Percentiles rank a stretch among this genome's conserved stretches.
These are phyloP conservation scores for Eurystomus gularis DNA, from an alignment of 2,113 vertebrate species.

Conservation along the genomic window DNA sequence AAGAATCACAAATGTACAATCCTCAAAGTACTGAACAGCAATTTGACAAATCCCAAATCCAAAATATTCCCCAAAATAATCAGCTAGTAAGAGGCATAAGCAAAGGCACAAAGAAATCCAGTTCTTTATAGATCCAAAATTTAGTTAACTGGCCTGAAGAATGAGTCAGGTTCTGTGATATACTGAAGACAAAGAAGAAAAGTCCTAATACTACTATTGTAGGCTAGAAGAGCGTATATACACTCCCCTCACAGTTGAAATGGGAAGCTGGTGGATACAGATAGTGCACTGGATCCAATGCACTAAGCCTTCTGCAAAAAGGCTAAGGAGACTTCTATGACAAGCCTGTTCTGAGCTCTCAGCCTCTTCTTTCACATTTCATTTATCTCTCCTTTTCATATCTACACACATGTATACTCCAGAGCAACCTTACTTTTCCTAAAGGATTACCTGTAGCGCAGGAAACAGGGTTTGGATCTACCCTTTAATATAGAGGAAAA, in stretches of 20 bases:
- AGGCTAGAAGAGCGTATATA: not conserved
- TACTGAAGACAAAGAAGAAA: not conserved
- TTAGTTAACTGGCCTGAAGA: not conserved
- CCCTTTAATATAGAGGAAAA: not conserved
- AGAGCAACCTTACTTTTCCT: not conserved
- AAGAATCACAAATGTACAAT: not conserved
- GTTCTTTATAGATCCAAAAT: not conserved
- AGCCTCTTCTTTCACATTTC: not conserved
- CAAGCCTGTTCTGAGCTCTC: not conserved
- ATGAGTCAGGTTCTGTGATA: not conserved
- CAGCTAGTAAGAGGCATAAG: not conserved
- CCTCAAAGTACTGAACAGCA: not conserved
- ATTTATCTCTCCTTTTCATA: not conserved
- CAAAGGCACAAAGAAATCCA: not conserved
- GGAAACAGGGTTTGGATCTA: not conserved
- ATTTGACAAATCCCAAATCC: constrained; percentile 1
- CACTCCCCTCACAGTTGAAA: not conserved
- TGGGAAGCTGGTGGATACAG: not conserved
- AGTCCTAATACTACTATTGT: not conserved
- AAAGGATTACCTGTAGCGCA: not conserved
- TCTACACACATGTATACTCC: not conserved
- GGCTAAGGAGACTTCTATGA: not conserved
- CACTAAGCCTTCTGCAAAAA: not conserved
- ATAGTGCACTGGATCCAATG: not conserved
- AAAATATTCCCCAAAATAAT: not conserved